Evolutionary conservation across 2,888 invertebrate genomes (phyloP).

Genomic region (Pristionchus maxplancki): DNA sequence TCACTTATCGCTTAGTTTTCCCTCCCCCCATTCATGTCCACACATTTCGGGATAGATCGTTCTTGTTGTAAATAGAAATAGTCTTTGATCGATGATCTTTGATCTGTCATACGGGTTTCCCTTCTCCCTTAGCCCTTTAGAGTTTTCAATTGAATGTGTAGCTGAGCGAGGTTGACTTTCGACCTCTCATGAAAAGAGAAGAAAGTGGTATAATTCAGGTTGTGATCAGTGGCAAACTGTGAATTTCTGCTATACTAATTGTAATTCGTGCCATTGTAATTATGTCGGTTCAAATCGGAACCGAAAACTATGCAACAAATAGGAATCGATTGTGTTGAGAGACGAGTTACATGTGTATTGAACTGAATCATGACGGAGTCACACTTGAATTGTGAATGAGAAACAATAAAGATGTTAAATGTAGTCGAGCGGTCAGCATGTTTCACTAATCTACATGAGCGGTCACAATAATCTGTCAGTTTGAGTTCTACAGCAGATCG

Average conservation of each 20-base stretch:
- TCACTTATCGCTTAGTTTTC: not conserved
- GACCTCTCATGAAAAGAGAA: not conserved
- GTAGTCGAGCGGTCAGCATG: not conserved
- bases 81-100: conserved; percentile 35
- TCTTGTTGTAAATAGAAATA: conserved; percentile 27
- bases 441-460: not conserved
- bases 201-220: not conserved
- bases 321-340: conserved; percentile 28
- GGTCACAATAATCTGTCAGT: not conserved
- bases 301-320: not conserved
- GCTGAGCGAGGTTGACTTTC: conserved; percentile 1
- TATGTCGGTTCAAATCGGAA: not conserved
- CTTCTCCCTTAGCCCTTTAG: conserved; percentile 16
- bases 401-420: not conserved
- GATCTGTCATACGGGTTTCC: conserved; percentile 12
- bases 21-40: not conserved
- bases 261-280: conserved; percentile 17
- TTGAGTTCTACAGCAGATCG: not conserved
- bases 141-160: not conserved
- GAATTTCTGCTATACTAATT: not conserved
- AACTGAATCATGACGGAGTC: conserved; percentile 29
- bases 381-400: not conserved
- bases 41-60: conserved; percentile 15
- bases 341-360: conserved; percentile 40
- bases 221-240: not conserved